phyloP scores from a whole-genome alignment of 1,140 invertebrate genomes.

The Notospermus geniculatus region DNA sequence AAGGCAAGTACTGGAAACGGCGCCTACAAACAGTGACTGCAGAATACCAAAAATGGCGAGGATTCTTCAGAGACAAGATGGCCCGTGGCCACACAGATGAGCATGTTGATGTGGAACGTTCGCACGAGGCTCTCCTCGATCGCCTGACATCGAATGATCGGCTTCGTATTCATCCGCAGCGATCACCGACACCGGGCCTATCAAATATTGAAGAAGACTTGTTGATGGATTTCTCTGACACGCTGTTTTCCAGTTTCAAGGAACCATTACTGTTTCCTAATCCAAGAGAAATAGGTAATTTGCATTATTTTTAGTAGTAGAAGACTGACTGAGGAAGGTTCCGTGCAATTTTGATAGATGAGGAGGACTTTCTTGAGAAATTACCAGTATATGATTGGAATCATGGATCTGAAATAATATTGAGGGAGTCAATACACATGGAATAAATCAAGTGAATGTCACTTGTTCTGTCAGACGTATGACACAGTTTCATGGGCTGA shows the following conservation, averaged over 20 bases:
- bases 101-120: constrained; percentile 11
- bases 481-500: too few species aligned
- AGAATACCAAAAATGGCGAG: constrained; percentile 99
- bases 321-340: too few species aligned
- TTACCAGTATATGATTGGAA: too few species aligned
- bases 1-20: constrained; percentile 99
- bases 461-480: too few species aligned
- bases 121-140: too few species aligned
- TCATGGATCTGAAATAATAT: too few species aligned
- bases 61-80: constrained; percentile 84
- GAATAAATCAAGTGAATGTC: too few species aligned
- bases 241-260: constrained; percentile 62
- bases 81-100: not conserved
- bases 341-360: too few species aligned
- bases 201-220: constrained; percentile 36
- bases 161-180: not conserved
- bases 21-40: constrained; percentile 93
- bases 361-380: too few species aligned
- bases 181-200: constrained; percentile 23
- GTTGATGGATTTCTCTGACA: constrained; percentile 82
- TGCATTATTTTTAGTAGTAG: too few species aligned
- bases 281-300: constrained; percentile 88
- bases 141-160: too few species aligned
- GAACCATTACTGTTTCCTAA: constrained; percentile 95
- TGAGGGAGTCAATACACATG: too few species aligned